These are phyloP conservation scores for Protosalanx chinensis DNA, from an alignment of 2,797 vertebrate species.

Conservation along the genomic window DNA sequence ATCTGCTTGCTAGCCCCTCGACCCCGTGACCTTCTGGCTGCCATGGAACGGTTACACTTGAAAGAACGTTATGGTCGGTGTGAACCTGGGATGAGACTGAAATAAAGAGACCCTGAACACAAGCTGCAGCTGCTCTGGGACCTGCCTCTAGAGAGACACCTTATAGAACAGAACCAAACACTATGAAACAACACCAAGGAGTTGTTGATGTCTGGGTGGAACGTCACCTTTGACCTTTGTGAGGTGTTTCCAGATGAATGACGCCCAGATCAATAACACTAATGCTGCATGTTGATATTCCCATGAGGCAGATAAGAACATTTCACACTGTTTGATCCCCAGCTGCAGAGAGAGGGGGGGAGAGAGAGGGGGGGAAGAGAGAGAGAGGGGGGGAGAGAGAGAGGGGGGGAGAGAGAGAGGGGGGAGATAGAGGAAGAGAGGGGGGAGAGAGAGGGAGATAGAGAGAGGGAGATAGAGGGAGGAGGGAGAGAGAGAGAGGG, in stretches of 20 bases:
- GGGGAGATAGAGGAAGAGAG: no score
- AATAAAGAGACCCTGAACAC: background rate
- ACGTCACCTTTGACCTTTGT: background rate
- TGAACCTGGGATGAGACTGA: no score
- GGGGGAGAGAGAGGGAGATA: no score
- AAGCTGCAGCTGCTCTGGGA: background rate
- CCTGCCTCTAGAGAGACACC: background rate
- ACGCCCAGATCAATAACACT: background rate
- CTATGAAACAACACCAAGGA: background rate
- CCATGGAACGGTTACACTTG: background rate
- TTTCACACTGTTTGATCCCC: background rate
- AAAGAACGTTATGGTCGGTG: background rate
- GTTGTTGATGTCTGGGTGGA: background rate
- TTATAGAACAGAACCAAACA: background rate
- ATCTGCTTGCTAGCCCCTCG: background rate
- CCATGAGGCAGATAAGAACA: no score
- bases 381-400: no score
- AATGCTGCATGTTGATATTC: background rate
- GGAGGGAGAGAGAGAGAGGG: no score
- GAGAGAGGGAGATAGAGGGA: no score
- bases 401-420: no score
- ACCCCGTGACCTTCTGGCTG: background rate
- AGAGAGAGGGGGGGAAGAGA: no score
- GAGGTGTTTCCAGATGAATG: background rate
- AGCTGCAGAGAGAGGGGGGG: no score